phyloP scores from a whole-genome alignment of 2,888 invertebrate species.

The Morinoia aosen region DNA sequence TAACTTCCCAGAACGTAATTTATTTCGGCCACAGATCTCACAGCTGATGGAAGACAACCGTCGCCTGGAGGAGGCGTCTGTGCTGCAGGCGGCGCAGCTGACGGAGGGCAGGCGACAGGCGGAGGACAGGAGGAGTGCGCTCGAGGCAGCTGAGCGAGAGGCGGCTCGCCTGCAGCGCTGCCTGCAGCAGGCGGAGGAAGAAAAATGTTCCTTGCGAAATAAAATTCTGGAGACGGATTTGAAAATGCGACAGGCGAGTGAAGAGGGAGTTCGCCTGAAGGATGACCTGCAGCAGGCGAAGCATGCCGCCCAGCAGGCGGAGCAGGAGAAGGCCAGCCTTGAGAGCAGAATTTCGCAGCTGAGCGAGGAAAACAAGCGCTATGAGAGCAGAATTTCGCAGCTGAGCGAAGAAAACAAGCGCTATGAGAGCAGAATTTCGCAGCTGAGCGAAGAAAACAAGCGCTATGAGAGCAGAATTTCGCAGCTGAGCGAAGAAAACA shows the following conservation, averaged over 20 bases:
- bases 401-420: background rate
- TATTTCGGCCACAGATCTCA: background rate
- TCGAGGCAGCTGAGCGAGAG: background rate
- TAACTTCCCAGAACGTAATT: too few species aligned
- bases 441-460: background rate
- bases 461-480: background rate
- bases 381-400: background rate
- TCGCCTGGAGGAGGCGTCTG: background rate
- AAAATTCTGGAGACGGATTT: background rate
- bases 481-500: background rate
- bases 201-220: background rate
- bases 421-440: background rate
- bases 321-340: background rate
- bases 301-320: background rate
- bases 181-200: background rate
- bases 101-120: constrained; percentile 6
- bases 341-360: background rate
- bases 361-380: background rate
- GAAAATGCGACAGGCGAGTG: background rate
- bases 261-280: background rate
- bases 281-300: background rate
- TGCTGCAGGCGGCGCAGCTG: background rate
- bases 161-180: background rate
- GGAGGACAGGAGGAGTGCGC: background rate
- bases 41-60: constrained; percentile 40